Evolutionary conservation across 2,888 invertebrate species (phyloP).

Genomic region (Trichogramma dendrolimi): DNA sequence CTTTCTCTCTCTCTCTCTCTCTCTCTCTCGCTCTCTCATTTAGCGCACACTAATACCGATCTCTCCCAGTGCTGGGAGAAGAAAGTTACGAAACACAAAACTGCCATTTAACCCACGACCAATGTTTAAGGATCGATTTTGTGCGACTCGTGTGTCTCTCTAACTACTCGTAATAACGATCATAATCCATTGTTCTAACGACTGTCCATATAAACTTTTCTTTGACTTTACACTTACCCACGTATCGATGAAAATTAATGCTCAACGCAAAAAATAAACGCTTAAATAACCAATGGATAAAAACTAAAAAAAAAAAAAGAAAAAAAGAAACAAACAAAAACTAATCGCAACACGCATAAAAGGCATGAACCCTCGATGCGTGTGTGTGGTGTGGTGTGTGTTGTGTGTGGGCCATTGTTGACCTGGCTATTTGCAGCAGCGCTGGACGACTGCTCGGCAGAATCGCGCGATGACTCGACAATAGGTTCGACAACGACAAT

Average conservation of each 20-base stretch:
- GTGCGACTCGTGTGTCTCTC: conserved; percentile 24
- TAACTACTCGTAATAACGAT: background rate
- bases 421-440: conserved; percentile 13
- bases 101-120: background rate
- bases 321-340: background rate
- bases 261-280: too few relatives aligned
- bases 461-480: conserved; percentile 34
- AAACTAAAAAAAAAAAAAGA: background rate
- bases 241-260: too few relatives aligned
- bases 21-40: too few relatives aligned
- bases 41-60: too few relatives aligned
- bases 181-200: background rate
- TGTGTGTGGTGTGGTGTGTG: conserved; percentile 30
- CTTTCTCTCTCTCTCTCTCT: too few relatives aligned
- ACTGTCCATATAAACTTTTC: too few relatives aligned
- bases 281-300: too few relatives aligned
- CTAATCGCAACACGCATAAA: background rate
- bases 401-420: conserved; percentile 26
- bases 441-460: conserved; percentile 26
- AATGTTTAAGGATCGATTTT: background rate
- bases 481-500: conserved; percentile 44
- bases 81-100: background rate
- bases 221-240: too few relatives aligned
- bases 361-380: background rate
- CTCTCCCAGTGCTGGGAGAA: too few relatives aligned